Base-by-base conservation (phyloP, 2,113 vertebrate species). In the Anser brachyrhynchus region DNA sequence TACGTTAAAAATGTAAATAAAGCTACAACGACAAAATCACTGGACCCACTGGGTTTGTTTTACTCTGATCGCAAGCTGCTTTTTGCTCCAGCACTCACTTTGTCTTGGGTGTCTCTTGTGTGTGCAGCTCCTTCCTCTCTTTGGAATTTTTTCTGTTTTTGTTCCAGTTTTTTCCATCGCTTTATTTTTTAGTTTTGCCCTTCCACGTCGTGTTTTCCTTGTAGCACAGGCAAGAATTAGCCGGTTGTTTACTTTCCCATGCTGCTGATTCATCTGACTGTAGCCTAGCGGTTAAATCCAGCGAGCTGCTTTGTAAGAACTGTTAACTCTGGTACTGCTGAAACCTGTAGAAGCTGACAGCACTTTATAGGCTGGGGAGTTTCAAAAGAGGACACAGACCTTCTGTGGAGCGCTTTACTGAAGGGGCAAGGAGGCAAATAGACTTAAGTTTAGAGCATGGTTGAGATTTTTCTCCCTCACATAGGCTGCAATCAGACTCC, bases 1-100 rank as follows among this genome's bases (percentile, higher is more conserved):
- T 93, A 95, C 84, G 71, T 91, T 89, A 89, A 90, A 91, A 91
- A 58, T 95, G 61, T 91, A 95, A 97, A 97, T 97, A 97, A 97
- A 97, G 95, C 94, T 97, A 73, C 93, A 79, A 92, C 91, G 82
- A 95, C 52, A 91, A 92, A 96, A 95, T 57, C 87, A 92, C 74
- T 91, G 75, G 96, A 94, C 95, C 95, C 92, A 11, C 8, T 92
- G 96, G 96, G 95, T 97, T 96, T 97, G 81, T 96, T 97, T 96
- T 96, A 82, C 84, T 95, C 64, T 89, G 87, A 89, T 87, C 6
- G 23, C 92, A 95, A 96, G 89, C 91, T 83, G 87, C 92, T 94
- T 89, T 79, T 82, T 8, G 58, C 84, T 96, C 51, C 69, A 95
- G 91, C 81, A 76, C 77, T 94, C 89, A 41, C 58, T 91, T 72